Conservation (phyloP, 2,888 invertebrate genomes). For the Parasteatoda lunata region DNA sequence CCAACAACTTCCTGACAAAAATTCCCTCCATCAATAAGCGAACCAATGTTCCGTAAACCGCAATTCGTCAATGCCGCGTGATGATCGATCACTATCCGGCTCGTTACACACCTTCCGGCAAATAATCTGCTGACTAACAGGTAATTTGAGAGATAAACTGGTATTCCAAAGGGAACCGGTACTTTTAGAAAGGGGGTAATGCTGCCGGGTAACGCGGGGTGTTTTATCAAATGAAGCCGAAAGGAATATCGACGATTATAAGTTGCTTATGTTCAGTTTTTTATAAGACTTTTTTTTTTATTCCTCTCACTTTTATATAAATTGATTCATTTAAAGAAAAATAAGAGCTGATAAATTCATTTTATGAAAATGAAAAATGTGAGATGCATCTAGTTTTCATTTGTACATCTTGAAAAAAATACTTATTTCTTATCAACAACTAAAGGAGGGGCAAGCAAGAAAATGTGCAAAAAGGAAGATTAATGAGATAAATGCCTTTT, state of each 20-base stretch:
- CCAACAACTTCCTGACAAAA: conserved; percentile 15
- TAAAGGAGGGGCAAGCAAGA: no score
- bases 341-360: no score
- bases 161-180: conserved; percentile 16
- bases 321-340: no score
- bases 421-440: no score
- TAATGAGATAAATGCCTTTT: no score
- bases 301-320: no score
- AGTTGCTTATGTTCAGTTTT: neutral
- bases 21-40: conserved; percentile 28
- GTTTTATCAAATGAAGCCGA: conserved; percentile 33
- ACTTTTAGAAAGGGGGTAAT: neutral
- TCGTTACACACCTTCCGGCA: conserved; percentile 47
- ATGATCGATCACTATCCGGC: conserved; percentile 43
- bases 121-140: conserved; percentile 61
- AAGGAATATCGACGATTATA: conserved; percentile 36
- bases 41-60: conserved; percentile 49
- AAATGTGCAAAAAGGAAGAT: no score
- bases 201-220: conserved; percentile 30
- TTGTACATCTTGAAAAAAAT: no score
- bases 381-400: no score
- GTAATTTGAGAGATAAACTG: conserved; percentile 46
- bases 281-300: no score
- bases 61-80: conserved; percentile 52
- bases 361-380: no score